Percentiles rank a stretch among this genome's conserved stretches.
phyloP scores from a whole-genome alignment of 2,888 invertebrate species.

The Trachelus stipa region DNA sequence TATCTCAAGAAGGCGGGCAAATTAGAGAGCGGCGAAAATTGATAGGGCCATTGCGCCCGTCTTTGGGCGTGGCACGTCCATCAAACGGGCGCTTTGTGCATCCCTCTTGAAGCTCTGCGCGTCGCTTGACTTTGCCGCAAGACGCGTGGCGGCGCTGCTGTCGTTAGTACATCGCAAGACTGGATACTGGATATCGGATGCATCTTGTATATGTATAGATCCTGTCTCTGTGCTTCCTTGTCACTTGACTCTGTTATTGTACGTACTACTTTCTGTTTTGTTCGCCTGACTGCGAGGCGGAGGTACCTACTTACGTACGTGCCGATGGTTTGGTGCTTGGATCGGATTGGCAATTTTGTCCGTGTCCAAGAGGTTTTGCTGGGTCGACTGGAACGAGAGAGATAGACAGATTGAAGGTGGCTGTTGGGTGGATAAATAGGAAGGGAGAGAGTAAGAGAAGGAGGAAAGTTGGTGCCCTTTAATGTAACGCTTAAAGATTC shows the following conservation, averaged over 20 bases:
- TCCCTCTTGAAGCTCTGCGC: background rate
- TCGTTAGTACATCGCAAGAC: background rate
- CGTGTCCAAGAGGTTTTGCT: background rate
- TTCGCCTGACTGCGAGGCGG: background rate
- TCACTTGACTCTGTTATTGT: background rate
- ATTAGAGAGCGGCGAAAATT: slow-evolving; percentile 50
- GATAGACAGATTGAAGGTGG: background rate
- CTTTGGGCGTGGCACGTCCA: slow-evolving; percentile 40
- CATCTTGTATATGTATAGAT: background rate
- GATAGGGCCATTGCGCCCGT: slow-evolving; percentile 43
- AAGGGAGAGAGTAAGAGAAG: background rate
- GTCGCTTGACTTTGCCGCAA: background rate
- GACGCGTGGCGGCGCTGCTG: background rate
- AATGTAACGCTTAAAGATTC: background rate
- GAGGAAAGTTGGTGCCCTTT: background rate
- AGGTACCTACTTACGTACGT: background rate
- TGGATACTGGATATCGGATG: background rate
- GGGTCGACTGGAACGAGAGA: background rate
- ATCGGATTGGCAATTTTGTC: background rate
- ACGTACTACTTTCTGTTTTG: background rate
- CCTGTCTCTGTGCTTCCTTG: background rate
- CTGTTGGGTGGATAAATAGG: background rate
- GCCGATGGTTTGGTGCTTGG: background rate
- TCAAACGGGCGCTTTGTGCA: slow-evolving; percentile 32
- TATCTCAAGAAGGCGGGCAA: slow-evolving; percentile 35